Evolutionary conservation across 2,113 vertebrate species (phyloP).

Genomic region (Lagenorhynchus albirostris): DNA sequence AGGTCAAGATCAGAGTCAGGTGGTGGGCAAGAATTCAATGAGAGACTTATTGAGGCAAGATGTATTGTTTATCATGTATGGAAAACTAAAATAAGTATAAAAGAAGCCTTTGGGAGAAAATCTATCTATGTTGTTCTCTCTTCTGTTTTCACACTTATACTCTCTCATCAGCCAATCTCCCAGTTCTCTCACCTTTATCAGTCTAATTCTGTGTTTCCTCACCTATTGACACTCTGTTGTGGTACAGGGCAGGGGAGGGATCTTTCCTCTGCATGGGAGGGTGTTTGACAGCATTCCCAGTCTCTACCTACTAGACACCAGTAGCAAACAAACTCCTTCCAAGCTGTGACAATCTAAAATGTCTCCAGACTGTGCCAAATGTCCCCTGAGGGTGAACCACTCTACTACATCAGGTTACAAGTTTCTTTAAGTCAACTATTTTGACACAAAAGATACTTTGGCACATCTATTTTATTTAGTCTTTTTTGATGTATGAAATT

Average conservation of each 20-base stretch:
- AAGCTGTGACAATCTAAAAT: neutral
- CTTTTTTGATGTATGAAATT: neutral
- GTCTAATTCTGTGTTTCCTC: neutral
- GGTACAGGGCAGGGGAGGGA: rapidly evolving
- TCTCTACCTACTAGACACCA: neutral
- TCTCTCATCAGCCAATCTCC: neutral
- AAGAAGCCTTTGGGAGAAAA: neutral
- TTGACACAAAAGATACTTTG: neutral
- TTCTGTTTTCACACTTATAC: neutral
- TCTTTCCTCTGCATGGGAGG: neutral
- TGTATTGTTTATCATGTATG: neutral
- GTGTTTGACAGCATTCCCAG: neutral
- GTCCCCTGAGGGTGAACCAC: neutral
- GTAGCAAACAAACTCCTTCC: neutral
- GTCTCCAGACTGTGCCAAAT: neutral
- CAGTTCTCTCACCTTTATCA: neutral
- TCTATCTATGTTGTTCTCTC: neutral
- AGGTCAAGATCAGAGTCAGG: conserved; percentile 15
- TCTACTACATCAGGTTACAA: neutral
- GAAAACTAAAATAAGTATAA: neutral
- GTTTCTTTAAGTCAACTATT: neutral
- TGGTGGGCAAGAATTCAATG: neutral
- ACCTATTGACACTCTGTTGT: neutral
- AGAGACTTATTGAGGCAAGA: neutral
- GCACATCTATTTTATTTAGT: neutral